Evolutionary conservation across 2,113 vertebrate species (phyloP), one percentile per base, ranked within the genome.

Genomic region (Nestor notabilis): DNA sequence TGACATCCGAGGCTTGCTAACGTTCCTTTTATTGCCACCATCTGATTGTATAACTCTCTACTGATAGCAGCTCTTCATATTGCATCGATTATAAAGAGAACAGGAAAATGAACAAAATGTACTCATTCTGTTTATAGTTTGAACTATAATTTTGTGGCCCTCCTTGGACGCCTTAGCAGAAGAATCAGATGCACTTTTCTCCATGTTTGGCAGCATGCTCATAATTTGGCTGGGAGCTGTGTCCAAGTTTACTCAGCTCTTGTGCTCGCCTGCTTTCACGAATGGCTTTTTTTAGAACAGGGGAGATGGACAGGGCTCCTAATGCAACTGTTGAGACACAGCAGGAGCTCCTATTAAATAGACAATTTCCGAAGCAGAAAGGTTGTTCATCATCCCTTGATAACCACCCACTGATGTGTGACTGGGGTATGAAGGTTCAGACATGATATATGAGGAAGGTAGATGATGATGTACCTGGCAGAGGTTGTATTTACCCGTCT

Each of bases 71-170:
- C 61, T 83, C 68, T 95, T 97, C 91, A 94, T 97, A 94, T 95
- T 97, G 95, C 96, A 96, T 94, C 19, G 89, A 96, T 97, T 97
- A 97, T 69, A 76, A 87, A 81, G 91, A 87, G 90, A 95, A 91
- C 83, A 95, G 93, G 95, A 95, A 94, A 95, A 96, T 77, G 97
- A 97, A 98, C 97, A 97, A 96, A 96, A 63, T 97, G 97, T 97
- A 86, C 97, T 97, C 95, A 61, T 89, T 95, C 93, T 97, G 97
- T 93, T 97, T 97, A 93, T 96, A 95, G 81, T 93, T 96, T 63
- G 89, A 96, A 78, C 96, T 97, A 90, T 96, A 97, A 97, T 97
- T 96, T 96, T 97, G 97, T 69, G 90, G 96, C 97, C 86, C 93
- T 88, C 88, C 96, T 97, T 96, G 97, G 97, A 96, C 76, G 95